Evolutionary conservation across 92 coral and sea anemone species (phyloP).

Genomic region (Porites cylindrica): DNA sequence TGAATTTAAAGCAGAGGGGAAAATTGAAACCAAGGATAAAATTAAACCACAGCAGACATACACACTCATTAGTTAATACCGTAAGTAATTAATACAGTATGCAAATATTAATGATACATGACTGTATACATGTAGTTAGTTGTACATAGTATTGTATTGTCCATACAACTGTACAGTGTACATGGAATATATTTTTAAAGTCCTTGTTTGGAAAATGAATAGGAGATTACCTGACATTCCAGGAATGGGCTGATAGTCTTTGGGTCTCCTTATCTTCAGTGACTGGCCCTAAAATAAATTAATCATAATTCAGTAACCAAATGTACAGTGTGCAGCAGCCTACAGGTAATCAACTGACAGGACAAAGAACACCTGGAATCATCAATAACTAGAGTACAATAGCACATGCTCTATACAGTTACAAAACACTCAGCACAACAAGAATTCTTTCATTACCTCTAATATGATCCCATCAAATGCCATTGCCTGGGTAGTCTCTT

Average conservation of each 20-base stretch:
- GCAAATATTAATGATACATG: too few relatives aligned
- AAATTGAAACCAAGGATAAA: too few relatives aligned
- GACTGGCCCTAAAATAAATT: constrained; percentile 84
- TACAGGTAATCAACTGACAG: too few relatives aligned
- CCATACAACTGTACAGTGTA: background rate
- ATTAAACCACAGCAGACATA: too few relatives aligned
- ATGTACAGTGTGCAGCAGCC: background rate
- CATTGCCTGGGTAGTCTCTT: constrained; percentile 99
- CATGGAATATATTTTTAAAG: background rate
- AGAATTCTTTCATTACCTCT: constrained; percentile 63
- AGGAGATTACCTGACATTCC: constrained; percentile 82
- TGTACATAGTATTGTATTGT: too few relatives aligned
- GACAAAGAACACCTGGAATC: too few relatives aligned
- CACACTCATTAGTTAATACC: too few relatives aligned
- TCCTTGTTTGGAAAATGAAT: too few relatives aligned
- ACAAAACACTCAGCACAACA: background rate
- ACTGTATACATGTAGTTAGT: too few relatives aligned
- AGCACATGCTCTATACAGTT: background rate
- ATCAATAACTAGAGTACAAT: too few relatives aligned
- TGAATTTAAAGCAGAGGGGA: too few relatives aligned
- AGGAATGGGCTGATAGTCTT: constrained; percentile 96
- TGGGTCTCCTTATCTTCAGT: constrained; percentile 95
- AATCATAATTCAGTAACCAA: background rate
- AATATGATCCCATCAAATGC: constrained; percentile 98
- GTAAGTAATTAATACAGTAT: too few relatives aligned